Evolutionary conservation across 2,797 vertebrate genomes (phyloP).

Genomic region (Morelia viridis): DNA sequence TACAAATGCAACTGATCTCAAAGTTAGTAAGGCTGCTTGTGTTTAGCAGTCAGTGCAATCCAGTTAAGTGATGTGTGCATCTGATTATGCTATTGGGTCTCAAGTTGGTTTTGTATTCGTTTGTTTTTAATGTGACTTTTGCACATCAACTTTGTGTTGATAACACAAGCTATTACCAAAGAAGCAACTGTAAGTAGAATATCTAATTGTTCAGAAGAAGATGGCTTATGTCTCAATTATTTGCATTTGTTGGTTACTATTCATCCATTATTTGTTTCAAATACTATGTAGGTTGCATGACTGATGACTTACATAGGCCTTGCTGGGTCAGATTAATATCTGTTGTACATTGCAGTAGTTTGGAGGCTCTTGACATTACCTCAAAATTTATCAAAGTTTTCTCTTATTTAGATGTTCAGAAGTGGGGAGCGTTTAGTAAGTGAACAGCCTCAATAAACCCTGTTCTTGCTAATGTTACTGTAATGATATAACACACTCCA

Average conservation of each 20-base stretch:
- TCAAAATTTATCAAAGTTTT: not conserved
- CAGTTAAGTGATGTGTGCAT: not conserved
- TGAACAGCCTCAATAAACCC: no score
- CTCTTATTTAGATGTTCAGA: not conserved
- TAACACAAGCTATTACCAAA: not conserved
- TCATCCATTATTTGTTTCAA: not conserved
- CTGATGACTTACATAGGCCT: not conserved
- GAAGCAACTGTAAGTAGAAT: not conserved
- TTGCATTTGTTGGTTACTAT: not conserved
- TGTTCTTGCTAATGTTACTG: no score
- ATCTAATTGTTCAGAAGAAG: rapidly evolving
- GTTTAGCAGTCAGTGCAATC: not conserved
- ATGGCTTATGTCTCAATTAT: not conserved
- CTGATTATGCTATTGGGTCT: constrained; percentile 7
- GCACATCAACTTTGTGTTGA: not conserved
- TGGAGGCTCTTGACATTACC: not conserved
- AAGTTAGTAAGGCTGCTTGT: not conserved
- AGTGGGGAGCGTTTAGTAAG: no score
- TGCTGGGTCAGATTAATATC: not conserved
- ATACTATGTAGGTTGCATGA: not conserved
- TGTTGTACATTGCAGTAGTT: not conserved
- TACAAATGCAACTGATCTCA: constrained; percentile 25
- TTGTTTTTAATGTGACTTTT: not conserved
- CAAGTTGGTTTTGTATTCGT: not conserved
- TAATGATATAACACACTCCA: no score